Conservation (phyloP, 2,888 invertebrate genomes). For the Fragum sueziense region DNA sequence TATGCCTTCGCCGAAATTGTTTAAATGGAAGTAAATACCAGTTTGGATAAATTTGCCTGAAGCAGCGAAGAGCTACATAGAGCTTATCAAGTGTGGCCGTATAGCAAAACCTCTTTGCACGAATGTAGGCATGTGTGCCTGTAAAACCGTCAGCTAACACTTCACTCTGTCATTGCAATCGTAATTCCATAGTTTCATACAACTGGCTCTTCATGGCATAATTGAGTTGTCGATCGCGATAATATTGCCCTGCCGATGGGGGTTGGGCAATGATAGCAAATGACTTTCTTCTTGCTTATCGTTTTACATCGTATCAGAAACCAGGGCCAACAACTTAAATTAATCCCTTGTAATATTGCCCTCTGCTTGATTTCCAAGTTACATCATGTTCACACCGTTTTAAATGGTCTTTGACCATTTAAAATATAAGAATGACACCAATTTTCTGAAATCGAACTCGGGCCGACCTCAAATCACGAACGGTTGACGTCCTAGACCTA, state of each 20-base stretch:
- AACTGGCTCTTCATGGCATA: not conserved
- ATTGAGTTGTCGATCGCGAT: not conserved
- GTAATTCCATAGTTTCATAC: not conserved
- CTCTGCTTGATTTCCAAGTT: not conserved
- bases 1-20: constrained; percentile 14
- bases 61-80: constrained; percentile 29
- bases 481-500: no score
- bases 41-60: constrained; percentile 34
- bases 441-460: not conserved
- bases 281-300: not conserved
- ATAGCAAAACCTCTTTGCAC: constrained; percentile 16
- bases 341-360: not conserved
- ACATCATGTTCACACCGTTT: not conserved
- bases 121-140: not conserved
- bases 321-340: not conserved
- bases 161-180: constrained; percentile 2
- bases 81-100: constrained; percentile 42
- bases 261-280: not conserved
- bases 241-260: not conserved
- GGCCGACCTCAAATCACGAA: not conserved
- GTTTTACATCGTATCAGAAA: not conserved
- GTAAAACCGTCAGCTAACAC: not conserved
- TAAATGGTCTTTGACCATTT: not conserved
- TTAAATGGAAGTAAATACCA: constrained; percentile 27
- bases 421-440: not conserved